These are phyloP conservation scores for Lycaon pictus DNA, from an alignment of 2,113 vertebrate species.

Conservation along the genomic window DNA sequence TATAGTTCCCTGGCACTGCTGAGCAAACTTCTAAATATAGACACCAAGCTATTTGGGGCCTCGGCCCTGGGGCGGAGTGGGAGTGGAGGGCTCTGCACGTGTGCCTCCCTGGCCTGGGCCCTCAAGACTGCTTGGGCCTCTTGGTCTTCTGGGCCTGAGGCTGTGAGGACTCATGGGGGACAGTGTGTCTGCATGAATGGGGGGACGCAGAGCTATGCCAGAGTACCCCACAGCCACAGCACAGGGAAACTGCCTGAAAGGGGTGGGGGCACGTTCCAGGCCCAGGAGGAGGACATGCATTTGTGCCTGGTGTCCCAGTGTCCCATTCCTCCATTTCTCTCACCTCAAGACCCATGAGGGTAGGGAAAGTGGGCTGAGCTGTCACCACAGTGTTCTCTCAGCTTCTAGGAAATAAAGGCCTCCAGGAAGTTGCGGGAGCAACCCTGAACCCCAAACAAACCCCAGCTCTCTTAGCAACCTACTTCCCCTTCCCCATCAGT, in stretches of 20 bases:
- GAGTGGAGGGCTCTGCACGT: not conserved
- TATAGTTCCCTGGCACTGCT: constrained; percentile 32
- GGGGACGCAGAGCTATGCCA: not conserved
- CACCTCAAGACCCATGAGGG: not conserved
- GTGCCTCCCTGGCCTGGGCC: not conserved
- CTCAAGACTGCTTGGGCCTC: not conserved
- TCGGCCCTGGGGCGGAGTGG: not conserved
- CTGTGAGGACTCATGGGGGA: no score
- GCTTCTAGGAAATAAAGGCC: constrained; percentile 72
- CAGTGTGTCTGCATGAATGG: not conserved
- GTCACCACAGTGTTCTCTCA: not conserved
- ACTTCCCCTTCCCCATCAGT: constrained; percentile 72
- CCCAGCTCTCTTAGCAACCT: constrained; percentile 36
- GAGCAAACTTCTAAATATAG: constrained; percentile 72
- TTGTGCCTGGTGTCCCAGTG: not conserved
- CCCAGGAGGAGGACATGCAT: fast-evolving
- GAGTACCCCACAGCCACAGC: no score
- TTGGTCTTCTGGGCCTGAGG: not conserved
- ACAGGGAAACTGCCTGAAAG: not conserved
- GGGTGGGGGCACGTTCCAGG: fast-evolving
- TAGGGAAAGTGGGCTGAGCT: not conserved
- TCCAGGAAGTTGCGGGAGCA: constrained; percentile 37
- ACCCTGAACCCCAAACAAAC: constrained; percentile 59
- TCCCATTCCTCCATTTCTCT: not conserved
- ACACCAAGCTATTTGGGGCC: not conserved